Evolutionary conservation across 2,888 invertebrate species (phyloP), one percentile per base, ranked within the genome.

Genomic region (Liodrosophila aerea): DNA sequence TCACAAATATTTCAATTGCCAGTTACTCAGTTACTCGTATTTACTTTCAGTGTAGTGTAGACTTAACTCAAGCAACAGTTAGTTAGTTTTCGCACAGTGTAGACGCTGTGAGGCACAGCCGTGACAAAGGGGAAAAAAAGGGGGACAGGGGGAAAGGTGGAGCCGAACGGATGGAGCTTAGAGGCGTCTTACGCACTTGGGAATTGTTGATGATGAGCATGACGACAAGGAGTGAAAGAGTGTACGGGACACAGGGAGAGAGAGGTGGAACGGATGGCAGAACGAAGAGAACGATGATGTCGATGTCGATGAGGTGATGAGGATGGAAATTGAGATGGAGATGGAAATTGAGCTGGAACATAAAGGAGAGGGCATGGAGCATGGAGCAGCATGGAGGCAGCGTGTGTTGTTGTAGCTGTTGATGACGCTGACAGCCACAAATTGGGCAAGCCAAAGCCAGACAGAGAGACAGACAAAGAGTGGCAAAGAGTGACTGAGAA

Each of bases 371-470:
- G 40, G 16, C 11, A 3, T 15, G 40, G 11, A 22, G 40, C 30
- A 22, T 22, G 22, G 5, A 22, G 22, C 22, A n/a, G n/a, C n/a
- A n/a, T n/a, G n/a, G n/a, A n/a, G n/a, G n/a, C n/a, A n/a, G n/a
- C n/a, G n/a, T n/a, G n/a, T 40, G 33, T 7, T 40, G 47, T 11
- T 54, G 52, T 12, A 29, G 61, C 7, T 44, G 36, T 7, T 18
- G 59, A 59, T 74, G 73, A 72, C 75, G 75, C 65, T 78, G 76
- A 78, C 78, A 72, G 78, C 75, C 76, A 75, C 75, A 76, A 77
- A 75, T 77, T 63, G 71, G 71, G 72, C 73, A 74, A 64, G 63
- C 53, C 66, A 66, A 73, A 60, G 57, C 63, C 53, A 64, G 61
- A 58, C 56, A 44, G 59, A 45, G 16, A 27, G 66, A 56, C 49